phyloP scores from a whole-genome alignment of 2,113 vertebrate genomes.

The Rhodinocichla rosea region DNA sequence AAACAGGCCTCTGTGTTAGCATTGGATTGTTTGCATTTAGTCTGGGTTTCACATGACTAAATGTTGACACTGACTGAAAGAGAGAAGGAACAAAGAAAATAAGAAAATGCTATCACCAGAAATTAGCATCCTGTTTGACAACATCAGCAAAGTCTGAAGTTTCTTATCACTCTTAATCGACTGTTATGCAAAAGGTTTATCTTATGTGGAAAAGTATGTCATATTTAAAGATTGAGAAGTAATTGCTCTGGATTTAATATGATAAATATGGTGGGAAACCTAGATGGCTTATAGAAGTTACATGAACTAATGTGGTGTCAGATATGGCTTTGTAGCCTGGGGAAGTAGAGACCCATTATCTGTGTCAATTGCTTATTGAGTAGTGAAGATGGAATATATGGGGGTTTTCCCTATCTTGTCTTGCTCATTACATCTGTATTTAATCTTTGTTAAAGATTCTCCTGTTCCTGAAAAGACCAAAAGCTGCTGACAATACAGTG shows the following conservation, averaged over 20 bases:
- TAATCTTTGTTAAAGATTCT: background rate
- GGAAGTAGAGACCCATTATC: background rate
- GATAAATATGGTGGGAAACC: background rate
- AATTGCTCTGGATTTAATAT: background rate
- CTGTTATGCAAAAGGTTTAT: background rate
- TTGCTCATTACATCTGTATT: background rate
- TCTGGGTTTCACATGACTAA: background rate
- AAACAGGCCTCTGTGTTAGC: background rate
- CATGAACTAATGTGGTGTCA: background rate
- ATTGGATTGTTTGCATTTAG: constrained; percentile 16
- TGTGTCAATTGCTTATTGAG: background rate
- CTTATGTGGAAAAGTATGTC: background rate
- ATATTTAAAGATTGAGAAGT: background rate
- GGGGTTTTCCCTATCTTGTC: background rate
- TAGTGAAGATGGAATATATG: background rate
- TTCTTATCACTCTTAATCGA: background rate
- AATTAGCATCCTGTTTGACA: background rate
- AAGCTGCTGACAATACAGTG: background rate
- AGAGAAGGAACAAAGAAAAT: background rate
- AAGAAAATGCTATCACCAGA: background rate
- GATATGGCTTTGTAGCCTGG: background rate
- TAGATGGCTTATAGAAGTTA: background rate
- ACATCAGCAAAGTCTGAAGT: background rate
- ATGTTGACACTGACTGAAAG: background rate
- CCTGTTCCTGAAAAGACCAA: background rate